Evolutionary conservation across 2,797 vertebrate species (phyloP).

Genomic region (Smutsia gigantea): DNA sequence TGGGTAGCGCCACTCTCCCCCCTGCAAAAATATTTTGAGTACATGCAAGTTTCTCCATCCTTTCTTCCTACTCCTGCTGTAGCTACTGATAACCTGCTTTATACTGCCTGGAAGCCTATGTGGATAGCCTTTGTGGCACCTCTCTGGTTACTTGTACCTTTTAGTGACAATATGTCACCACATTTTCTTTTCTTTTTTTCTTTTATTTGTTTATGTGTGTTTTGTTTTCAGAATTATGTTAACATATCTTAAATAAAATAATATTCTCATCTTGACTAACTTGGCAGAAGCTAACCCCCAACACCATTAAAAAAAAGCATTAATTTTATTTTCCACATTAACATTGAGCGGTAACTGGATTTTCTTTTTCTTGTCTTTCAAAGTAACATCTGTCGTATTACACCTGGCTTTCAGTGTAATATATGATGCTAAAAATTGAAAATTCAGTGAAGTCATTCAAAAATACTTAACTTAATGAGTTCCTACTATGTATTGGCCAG

Average conservation of each 20-base stretch:
- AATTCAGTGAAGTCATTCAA: not conserved
- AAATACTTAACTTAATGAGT: not conserved
- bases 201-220: not conserved
- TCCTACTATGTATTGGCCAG: not conserved
- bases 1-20: not conserved
- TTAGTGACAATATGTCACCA: not conserved
- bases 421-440: not conserved
- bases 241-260: not conserved
- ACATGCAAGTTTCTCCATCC: not conserved
- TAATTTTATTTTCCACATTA: not conserved
- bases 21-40: not conserved
- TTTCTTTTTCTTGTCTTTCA: not conserved
- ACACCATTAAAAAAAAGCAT: not conserved
- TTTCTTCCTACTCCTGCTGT: not conserved
- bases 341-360: not conserved
- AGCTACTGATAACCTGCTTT: not conserved
- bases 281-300: not conserved
- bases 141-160: not conserved
- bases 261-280: not conserved
- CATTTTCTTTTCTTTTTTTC: not conserved
- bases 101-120: not conserved
- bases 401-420: not conserved
- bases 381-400: not conserved
- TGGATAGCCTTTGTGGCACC: not conserved
- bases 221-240: slow-evolving; percentile 36